These are phyloP conservation scores for Harpegnathos saltator DNA, from an alignment of 1,140 invertebrate species.

Conservation along the genomic window DNA sequence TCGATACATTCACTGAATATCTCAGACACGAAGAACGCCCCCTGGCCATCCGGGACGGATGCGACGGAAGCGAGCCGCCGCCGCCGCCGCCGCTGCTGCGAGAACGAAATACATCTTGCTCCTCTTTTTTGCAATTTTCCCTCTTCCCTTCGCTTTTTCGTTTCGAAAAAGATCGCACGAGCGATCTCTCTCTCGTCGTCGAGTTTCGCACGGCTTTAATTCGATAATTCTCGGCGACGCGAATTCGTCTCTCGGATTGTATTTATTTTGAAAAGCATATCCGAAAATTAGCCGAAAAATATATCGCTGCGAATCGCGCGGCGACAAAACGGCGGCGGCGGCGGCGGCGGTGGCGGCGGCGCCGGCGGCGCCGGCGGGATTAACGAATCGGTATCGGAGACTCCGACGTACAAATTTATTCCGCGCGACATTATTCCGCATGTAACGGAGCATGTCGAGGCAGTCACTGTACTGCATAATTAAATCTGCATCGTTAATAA, in stretches of 20 bases:
- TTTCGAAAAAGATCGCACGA: not conserved
- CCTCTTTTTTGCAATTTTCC: not conserved
- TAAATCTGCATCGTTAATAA: conserved; percentile 61
- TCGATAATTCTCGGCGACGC: conserved; percentile 35
- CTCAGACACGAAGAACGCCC: conserved; percentile 79
- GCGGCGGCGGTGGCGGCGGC: too few relatives aligned
- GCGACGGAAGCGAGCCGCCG: conserved; percentile 40
- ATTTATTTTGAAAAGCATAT: conserved; percentile 35
- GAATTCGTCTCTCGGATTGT: not conserved
- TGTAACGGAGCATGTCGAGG: conserved; percentile 58
- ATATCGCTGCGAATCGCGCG: conserved; percentile 12
- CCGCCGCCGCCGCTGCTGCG: conserved; percentile 16
- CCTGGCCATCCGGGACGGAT: conserved; percentile 60
- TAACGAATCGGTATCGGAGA: conserved; percentile 41
- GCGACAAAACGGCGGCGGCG: too few relatives aligned
- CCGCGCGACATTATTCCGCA: conserved; percentile 26
- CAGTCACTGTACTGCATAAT: conserved; percentile 58
- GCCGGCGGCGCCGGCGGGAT: too few relatives aligned
- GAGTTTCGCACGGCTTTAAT: conserved; percentile 21
- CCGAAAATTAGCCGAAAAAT: conserved; percentile 42
- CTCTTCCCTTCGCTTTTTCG: too few relatives aligned
- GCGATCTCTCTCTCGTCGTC: not conserved
- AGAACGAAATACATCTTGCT: conserved; percentile 23
- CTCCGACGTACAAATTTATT: conserved; percentile 45
- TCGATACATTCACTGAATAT: conserved; percentile 86